phyloP scores from a whole-genome alignment of 2,797 vertebrate species.

The Macrochelys suwanniensis region DNA sequence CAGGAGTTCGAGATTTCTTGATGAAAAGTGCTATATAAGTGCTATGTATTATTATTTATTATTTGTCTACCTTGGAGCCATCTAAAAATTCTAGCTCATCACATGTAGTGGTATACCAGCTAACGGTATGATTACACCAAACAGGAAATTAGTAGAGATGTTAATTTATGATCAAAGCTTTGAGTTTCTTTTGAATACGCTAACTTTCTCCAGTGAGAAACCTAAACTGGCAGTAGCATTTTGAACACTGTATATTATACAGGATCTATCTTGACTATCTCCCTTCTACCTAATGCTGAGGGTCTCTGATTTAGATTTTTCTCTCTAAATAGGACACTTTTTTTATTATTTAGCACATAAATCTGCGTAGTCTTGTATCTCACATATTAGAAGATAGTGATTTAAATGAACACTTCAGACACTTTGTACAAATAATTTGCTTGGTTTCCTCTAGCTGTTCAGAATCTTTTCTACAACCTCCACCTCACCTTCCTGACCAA shows the following conservation, averaged over 20 bases:
- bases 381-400: neutral
- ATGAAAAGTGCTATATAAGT: neutral
- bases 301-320: neutral
- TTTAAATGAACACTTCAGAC: neutral
- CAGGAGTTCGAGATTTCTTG: neutral
- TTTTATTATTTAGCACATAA: fast-evolving
- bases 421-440: neutral
- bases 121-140: slow-evolving; percentile 62
- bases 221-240: slow-evolving; percentile 41
- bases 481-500: neutral
- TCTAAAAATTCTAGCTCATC: slow-evolving; percentile 72
- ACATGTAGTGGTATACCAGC: slow-evolving; percentile 58
- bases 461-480: slow-evolving; percentile 10
- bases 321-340: neutral
- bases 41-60: neutral
- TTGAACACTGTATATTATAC: neutral
- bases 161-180: slow-evolving; percentile 72
- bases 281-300: neutral
- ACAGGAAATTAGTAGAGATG: slow-evolving; percentile 68
- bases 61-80: slow-evolving; percentile 42
- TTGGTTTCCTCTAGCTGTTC: neutral
- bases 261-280: neutral
- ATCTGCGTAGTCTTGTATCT: neutral
- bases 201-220: slow-evolving; percentile 49
- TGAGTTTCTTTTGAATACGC: slow-evolving; percentile 54